Conservation (phyloP, 2,888 invertebrate genomes). For the Sepiola atlantica region DNA sequence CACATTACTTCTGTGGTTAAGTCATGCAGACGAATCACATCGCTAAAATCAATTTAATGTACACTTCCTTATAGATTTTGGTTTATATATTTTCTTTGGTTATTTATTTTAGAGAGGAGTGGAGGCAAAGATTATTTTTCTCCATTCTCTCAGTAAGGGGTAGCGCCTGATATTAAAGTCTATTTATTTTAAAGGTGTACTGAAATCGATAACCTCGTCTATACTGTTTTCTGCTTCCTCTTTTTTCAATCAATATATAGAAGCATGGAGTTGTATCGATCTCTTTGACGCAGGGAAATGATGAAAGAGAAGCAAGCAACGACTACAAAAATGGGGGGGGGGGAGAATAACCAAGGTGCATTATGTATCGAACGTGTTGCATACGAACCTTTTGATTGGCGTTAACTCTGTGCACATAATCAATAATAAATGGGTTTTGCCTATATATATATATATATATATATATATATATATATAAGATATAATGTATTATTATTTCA, state of each 20-base stretch:
- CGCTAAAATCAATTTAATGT: background rate
- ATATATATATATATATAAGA: background rate
- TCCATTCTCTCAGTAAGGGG: background rate
- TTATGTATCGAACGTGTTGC: background rate
- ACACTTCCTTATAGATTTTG: background rate
- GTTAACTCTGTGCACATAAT: background rate
- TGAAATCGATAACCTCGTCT: background rate
- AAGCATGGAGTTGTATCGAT: background rate
- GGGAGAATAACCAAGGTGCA: background rate
- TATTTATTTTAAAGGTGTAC: constrained; percentile 2
- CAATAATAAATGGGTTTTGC: background rate
- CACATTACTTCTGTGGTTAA: no score
- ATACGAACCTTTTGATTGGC: background rate
- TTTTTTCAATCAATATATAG: background rate
- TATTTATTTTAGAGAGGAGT: no score
- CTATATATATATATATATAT: background rate
- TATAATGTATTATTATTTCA: no score
- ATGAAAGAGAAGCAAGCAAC: background rate
- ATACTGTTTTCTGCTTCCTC: background rate
- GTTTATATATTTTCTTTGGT: no score
- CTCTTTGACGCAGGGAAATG: background rate
- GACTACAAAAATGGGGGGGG: background rate
- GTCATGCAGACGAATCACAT: background rate
- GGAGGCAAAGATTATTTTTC: no score
- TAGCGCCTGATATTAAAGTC: background rate